Conservation (phyloP, 1,140 invertebrate genomes). For the Heliconius melpomene region DNA sequence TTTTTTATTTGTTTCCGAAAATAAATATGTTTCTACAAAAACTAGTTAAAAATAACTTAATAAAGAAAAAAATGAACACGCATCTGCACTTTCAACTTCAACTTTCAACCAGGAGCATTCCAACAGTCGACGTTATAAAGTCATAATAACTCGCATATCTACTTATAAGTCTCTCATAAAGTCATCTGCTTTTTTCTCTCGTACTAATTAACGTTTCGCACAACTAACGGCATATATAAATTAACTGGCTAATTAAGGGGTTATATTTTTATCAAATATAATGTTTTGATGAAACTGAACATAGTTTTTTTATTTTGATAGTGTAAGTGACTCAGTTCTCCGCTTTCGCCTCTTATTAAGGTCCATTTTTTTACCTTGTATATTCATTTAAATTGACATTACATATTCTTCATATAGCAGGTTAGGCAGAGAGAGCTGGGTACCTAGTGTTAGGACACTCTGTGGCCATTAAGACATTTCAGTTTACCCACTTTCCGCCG, state of each 20-base stretch:
- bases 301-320: background rate
- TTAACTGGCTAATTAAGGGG: background rate
- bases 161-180: conserved; percentile 14
- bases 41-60: no score
- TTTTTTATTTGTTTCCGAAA: no score
- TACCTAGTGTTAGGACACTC: no score
- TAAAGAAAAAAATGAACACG: background rate
- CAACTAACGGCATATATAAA: background rate
- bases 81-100: background rate
- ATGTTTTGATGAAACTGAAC: background rate
- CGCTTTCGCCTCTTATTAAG: no score
- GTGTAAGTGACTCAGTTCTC: no score
- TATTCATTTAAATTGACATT: no score
- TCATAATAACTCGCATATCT: conserved; percentile 10
- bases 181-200: conserved; percentile 1
- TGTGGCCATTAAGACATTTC: no score
- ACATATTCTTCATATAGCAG: no score
- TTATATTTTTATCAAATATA: background rate
- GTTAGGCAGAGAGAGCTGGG: no score
- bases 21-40: no score
- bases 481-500: no score
- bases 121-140: conserved; percentile 2
- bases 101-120: background rate
- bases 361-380: no score
- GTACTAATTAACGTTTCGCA: conserved; percentile 6